phyloP scores from a whole-genome alignment of 2,113 vertebrate genomes.

The Gobius niger region DNA sequence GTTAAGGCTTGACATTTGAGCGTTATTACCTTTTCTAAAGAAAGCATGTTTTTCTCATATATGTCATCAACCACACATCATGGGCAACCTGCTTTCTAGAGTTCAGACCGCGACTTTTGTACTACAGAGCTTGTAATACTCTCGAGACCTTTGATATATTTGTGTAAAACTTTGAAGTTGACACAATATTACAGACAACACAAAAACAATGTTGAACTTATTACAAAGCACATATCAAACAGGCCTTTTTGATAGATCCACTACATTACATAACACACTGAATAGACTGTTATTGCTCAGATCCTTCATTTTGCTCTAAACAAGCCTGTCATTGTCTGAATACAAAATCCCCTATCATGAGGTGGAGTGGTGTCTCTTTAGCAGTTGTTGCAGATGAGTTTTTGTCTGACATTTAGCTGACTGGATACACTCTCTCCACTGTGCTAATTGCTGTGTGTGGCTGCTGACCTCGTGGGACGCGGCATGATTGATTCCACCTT shows the following conservation, averaged over 20 bases:
- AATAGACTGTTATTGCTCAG: not conserved
- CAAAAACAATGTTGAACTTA: not conserved
- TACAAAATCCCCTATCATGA: not conserved
- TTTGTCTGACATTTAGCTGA: conserved; percentile 46
- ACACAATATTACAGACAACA: not conserved
- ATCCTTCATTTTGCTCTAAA: not conserved
- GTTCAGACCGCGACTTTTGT: no score
- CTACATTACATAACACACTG: not conserved
- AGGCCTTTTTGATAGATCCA: not conserved
- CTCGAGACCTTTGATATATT: no score
- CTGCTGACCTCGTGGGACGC: conserved; percentile 61
- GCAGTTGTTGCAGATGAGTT: conserved; percentile 23
- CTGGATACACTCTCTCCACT: conserved; percentile 16
- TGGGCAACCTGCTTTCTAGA: no score
- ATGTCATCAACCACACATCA: no score
- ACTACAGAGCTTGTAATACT: no score
- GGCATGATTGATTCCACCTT: conserved; percentile 71
- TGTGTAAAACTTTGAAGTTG: not conserved
- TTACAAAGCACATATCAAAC: not conserved
- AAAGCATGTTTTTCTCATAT: no score
- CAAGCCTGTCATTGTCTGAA: not conserved
- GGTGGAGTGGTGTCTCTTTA: conserved; percentile 13
- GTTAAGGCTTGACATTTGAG: no score
- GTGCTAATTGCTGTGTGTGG: conserved; percentile 60
- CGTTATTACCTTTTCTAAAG: no score